phyloP scores from a whole-genome alignment of 1,140 invertebrate species.

The Acromyrmex heyeri region DNA sequence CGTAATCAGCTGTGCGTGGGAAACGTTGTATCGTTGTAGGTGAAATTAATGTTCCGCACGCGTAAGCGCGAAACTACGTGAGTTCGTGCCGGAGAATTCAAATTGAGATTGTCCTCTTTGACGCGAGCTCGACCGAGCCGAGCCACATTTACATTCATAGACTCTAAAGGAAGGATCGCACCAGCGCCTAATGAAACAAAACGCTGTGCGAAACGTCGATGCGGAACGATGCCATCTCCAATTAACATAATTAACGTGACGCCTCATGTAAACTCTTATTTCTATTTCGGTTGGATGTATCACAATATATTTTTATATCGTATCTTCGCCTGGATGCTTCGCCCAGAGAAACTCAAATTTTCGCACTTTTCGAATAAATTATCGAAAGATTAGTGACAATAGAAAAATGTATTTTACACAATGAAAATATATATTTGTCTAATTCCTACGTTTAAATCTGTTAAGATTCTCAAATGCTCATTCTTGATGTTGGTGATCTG shows the following conservation, averaged over 20 bases:
- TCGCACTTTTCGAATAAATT: background rate
- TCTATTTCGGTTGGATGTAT: slow-evolving; percentile 9
- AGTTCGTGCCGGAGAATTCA: slow-evolving; percentile 47
- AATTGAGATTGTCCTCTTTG: slow-evolving; percentile 62
- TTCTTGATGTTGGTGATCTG: no score
- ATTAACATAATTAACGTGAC: slow-evolving; percentile 49
- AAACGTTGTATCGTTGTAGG: slow-evolving; percentile 39
- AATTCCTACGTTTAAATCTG: background rate
- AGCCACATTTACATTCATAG: slow-evolving; percentile 58
- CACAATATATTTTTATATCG: background rate
- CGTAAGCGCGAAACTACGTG: slow-evolving; percentile 58
- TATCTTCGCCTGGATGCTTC: background rate
- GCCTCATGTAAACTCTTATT: slow-evolving; percentile 12
- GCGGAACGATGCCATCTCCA: slow-evolving; percentile 28
- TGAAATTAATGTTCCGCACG: slow-evolving; percentile 57
- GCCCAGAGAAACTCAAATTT: background rate
- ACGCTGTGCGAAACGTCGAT: slow-evolving; percentile 24
- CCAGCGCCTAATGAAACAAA: slow-evolving; percentile 14
- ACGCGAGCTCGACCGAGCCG: slow-evolving; percentile 33
- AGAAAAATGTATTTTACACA: no score
- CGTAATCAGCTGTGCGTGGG: slow-evolving; percentile 45
- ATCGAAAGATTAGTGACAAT: background rate
- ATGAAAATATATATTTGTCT: background rate
- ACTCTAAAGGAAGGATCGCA: slow-evolving; percentile 19
- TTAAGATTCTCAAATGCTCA: background rate